Evolutionary conservation across 2,888 invertebrate genomes (phyloP), one percentile per base, ranked within the genome.

Genomic region (Calameuta filiformis): DNA sequence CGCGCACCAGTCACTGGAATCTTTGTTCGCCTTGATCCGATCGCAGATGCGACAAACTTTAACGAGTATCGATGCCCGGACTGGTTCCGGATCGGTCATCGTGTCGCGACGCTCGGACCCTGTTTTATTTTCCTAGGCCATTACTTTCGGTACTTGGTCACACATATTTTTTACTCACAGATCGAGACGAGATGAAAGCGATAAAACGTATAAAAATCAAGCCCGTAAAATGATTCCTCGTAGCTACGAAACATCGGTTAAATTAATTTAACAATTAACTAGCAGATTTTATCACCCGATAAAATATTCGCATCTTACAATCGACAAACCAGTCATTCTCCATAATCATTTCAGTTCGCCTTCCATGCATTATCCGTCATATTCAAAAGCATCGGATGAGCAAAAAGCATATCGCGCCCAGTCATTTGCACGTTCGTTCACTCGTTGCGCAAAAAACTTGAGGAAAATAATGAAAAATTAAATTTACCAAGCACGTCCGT

Each of bases 51-150:
- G 86, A 84, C 85, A 84, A 85, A 83, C 86, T 80, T 87, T 89
- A 90, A 90, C 88, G 88, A 89, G 87, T 88, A 88, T 88, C 86
- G 87, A 89, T 89, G 85, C 80, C 75, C 78, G 79, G 81, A 23
- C 84, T 85, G 87, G 69, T 34, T 69, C 75, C 87, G 84, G 82
- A 82, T 81, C 81, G 80, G 79, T 81, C 82, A 85, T 83, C 82
- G 77, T 15, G 71, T 71, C 71, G 31, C 71, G 71, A 56, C 56
- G 56, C 23, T 56, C 56, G 23, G 2, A 2, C 56, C 23, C 6
- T 56, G 56, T 56, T 56, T 56, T 23, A 56, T 56, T 56, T 56
- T 56, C 9, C 9, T 56, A 35, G 2, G 23, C 56, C 56, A 56
- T 56, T 56, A 56, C 56, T 56, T 56, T 56, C 56, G 56, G 56